Base-by-base conservation (phyloP, 2,888 invertebrate genomes). In the Malthinus seriepunctatus region DNA sequence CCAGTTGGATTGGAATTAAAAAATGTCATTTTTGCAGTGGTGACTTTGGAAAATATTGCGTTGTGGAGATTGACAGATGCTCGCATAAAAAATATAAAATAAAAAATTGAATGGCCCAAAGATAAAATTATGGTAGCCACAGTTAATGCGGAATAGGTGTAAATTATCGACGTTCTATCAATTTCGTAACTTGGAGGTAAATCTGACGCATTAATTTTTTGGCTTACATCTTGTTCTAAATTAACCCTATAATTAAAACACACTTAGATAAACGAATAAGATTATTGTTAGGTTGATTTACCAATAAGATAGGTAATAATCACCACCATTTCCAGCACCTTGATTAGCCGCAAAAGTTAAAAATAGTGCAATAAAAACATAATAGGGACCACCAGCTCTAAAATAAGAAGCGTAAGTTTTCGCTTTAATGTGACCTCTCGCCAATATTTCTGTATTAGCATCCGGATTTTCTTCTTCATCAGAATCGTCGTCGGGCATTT, bases 241-340 rank as follows among this genome's bases (percentile, higher is more conserved):
- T 77, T 76, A 1, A 78, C 77, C 56, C 61, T 56, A 15, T 32
- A 42, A 48, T 32, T 8, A 31, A 2, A 39, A 11, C 38, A 42
- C 1, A 32, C 32, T 32, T n/a, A 14, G 32, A 6, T 12, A 32
- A n/a, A 32, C 8, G 8, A 32, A 32, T 3, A 8, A 51, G 10
- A 2, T 4, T 9, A 33, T 32, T 32, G 2, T 23, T 11, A 1
- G 1, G 5, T 9, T 6, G 32, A 42, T 9, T 57, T 61, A 61
- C 88, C 88, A 89, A 71, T 81, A 86, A 62, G 87, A 85, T 51
- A 90, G 81, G 82, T 86, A 91, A 69, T 83, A 89, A 73, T 91
- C 91, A 0, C 84, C 84, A 1, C 81, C 76, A 58, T 86, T 89
- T 1, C 84, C 87, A n/a, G 83, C 72, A 0, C 77, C 71, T 66